phyloP scores from a whole-genome alignment of 2,888 invertebrate genomes.

The Exephanes ischioxanthus region DNA sequence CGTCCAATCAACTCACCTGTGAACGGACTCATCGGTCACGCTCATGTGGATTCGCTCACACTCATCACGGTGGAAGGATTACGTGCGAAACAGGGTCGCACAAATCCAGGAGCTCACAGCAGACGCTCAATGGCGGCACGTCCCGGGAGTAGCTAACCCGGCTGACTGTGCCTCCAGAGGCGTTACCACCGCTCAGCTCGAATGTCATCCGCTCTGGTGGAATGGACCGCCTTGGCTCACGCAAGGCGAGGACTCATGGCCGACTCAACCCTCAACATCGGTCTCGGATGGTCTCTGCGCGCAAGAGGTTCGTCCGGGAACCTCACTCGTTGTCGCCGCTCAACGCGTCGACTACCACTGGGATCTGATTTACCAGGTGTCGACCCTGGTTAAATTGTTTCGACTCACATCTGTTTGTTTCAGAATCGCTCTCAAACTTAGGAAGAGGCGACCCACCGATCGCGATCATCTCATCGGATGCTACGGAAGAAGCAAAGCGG shows the following conservation, averaged over 20 bases:
- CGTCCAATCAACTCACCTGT: constrained; percentile 23
- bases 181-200: constrained; percentile 7
- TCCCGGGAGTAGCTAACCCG: no score
- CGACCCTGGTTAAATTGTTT: not conserved
- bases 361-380: not conserved
- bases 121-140: no score
- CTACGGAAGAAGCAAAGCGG: constrained; percentile 7
- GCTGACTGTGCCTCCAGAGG: no score
- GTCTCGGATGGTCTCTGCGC: not conserved
- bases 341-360: not conserved
- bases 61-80: constrained; percentile 57
- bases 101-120: no score
- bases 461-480: not conserved
- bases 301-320: not conserved
- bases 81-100: not conserved
- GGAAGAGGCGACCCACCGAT: not conserved
- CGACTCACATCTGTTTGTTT: constrained; percentile 2
- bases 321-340: not conserved
- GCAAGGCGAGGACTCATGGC: not conserved
- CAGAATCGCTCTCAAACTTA: not conserved
- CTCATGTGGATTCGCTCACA: constrained; percentile 38
- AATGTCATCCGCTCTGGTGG: not conserved
- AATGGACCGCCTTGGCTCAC: constrained; percentile 6
- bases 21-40: constrained; percentile 61
- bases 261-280: not conserved